Evolutionary conservation across 2,113 vertebrate species (phyloP).

Genomic region (Eulacestoma nigropectus): DNA sequence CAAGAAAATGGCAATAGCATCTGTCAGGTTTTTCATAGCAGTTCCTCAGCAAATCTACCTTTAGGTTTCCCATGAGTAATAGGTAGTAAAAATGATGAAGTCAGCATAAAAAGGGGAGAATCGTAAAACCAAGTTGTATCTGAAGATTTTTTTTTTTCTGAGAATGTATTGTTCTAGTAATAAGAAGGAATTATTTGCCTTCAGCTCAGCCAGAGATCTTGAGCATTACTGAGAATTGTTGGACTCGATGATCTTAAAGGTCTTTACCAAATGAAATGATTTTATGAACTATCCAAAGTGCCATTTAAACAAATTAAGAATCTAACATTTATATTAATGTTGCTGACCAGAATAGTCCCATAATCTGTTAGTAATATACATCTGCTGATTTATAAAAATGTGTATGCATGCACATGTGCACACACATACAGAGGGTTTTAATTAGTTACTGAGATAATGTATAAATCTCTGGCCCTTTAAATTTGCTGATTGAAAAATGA

Average conservation of each 20-base stretch:
- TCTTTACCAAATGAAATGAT: not conserved
- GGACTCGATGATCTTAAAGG: not conserved
- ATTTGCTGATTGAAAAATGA: constrained; percentile 25
- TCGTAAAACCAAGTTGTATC: not conserved
- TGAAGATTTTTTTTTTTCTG: not conserved
- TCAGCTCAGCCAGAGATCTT: not conserved
- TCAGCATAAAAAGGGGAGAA: not conserved
- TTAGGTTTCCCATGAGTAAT: not conserved
- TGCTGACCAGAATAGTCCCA: not conserved
- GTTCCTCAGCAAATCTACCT: not conserved
- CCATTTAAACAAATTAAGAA: not conserved
- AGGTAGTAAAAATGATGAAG: not conserved
- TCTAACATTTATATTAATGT: not conserved
- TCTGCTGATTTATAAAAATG: not conserved
- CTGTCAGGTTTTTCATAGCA: not conserved
- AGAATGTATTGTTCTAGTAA: not conserved
- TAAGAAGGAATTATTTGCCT: not conserved
- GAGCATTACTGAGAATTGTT: not conserved
- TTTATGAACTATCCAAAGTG: not conserved
- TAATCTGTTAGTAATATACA: not conserved
- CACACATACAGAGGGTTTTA: not conserved
- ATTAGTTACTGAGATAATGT: not conserved
- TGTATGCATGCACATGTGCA: not conserved
- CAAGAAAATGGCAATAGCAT: not conserved
- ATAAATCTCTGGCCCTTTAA: constrained; percentile 30